Percentiles rank a stretch among this genome's conserved stretches.
These are phyloP conservation scores for Apaloderma vittatum DNA, from an alignment of 2,113 vertebrate species.

Conservation along the genomic window DNA sequence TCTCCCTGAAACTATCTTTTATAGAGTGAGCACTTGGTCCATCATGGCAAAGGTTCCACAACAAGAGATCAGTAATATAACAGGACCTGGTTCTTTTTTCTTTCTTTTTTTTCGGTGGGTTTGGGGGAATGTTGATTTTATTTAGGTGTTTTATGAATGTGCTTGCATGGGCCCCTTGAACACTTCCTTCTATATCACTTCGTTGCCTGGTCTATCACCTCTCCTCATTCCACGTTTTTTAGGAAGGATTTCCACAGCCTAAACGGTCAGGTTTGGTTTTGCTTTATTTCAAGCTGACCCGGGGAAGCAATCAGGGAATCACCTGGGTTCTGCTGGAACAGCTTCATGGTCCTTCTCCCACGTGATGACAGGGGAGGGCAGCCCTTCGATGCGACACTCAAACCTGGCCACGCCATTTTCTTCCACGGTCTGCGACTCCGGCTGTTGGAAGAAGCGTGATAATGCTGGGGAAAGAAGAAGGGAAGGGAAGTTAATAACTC, in stretches of 20 bases:
- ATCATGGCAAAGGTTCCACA: not conserved
- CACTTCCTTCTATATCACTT: not conserved
- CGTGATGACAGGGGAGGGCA: constrained; percentile 88
- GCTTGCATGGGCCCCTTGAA: not conserved
- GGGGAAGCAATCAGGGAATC: not conserved
- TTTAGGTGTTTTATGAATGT: not conserved
- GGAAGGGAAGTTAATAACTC: not conserved
- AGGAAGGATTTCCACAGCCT: not conserved
- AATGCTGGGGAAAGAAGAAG: constrained; percentile 79
- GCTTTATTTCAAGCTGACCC: not conserved
- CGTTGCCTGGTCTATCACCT: not conserved
- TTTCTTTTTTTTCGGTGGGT: not conserved
- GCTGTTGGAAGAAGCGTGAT: constrained; percentile 87
- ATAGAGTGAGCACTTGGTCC: not conserved
- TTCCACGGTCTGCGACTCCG: constrained; percentile 84
- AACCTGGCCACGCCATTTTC: constrained; percentile 89
- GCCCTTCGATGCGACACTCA: constrained; percentile 90
- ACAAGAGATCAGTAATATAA: not conserved
- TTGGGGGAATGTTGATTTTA: not conserved
- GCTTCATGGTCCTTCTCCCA: constrained; percentile 90
- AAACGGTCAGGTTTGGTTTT: not conserved
- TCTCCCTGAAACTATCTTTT: not conserved
- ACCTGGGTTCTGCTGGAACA: constrained; percentile 87
- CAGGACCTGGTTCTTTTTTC: not conserved
- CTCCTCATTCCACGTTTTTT: not conserved